phyloP scores from a whole-genome alignment of 2,888 invertebrate genomes.

The Leptarthrus brevirostris region DNA sequence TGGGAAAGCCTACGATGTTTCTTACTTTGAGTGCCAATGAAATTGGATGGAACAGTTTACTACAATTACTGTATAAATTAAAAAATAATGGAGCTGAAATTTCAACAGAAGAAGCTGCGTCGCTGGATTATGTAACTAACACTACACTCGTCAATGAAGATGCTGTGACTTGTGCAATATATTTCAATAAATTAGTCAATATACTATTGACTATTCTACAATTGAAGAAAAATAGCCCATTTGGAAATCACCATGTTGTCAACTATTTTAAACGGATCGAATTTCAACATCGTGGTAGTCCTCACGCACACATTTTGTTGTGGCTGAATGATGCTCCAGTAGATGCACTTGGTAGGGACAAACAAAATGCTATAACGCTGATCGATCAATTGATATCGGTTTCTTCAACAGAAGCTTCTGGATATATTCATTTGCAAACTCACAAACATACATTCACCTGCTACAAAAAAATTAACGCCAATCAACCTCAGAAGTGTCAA shows the following conservation, averaged over 20 bases:
- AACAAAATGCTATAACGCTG: background rate
- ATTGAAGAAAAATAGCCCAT: too few relatives aligned
- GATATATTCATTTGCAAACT: slow-evolving; percentile 57
- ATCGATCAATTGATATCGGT: background rate
- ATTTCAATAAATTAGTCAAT: too few relatives aligned
- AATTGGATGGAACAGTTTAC: too few relatives aligned
- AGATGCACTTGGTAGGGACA: background rate
- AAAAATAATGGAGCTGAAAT: too few relatives aligned
- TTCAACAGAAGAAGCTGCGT: background rate
- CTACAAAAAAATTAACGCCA: slow-evolving; percentile 54
- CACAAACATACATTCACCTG: too few relatives aligned
- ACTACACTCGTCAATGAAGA: slow-evolving; percentile 57
- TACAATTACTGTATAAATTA: too few relatives aligned
- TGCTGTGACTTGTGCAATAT: too few relatives aligned
- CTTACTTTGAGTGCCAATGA: too few relatives aligned
- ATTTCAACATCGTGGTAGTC: slow-evolving; percentile 64
- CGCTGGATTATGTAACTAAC: slow-evolving; percentile 47
- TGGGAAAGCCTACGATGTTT: too few relatives aligned
- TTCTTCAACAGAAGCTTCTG: slow-evolving; percentile 53
- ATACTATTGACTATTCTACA: too few relatives aligned
- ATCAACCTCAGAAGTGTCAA: slow-evolving; percentile 56
- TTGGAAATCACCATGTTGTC: too few relatives aligned
- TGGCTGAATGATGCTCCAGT: slow-evolving; percentile 63
- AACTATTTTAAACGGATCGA: too few relatives aligned
- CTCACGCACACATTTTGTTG: slow-evolving; percentile 63